These are phyloP conservation scores for Helicoverpa assulta DNA, from an alignment of 2,888 invertebrate genomes.

Conservation along the genomic window DNA sequence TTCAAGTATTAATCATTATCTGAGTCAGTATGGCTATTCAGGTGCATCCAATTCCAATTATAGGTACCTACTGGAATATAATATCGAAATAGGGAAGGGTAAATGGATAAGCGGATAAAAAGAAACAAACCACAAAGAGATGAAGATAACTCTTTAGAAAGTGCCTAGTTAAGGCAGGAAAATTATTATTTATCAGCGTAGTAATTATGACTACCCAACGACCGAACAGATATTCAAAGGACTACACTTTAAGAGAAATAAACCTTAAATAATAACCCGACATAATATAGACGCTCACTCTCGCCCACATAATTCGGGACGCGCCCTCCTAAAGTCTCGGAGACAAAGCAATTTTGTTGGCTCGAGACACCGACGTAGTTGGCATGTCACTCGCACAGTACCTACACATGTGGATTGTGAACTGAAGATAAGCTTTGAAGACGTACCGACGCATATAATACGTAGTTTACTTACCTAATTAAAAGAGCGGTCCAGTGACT, in stretches of 20 bases:
- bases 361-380: conserved; percentile 76
- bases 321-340: conserved; percentile 75
- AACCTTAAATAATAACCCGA: conserved; percentile 71
- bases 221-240: conserved; percentile 33
- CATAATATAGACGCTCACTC: conserved; percentile 67
- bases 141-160: not conserved
- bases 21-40: too few relatives aligned
- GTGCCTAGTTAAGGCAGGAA: not conserved
- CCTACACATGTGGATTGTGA: conserved; percentile 72
- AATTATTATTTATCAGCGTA: not conserved
- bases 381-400: conserved; percentile 79
- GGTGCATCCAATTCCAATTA: too few relatives aligned
- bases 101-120: too few relatives aligned
- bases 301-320: conserved; percentile 74
- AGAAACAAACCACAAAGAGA: too few relatives aligned
- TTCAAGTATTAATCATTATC: too few relatives aligned
- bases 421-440: conserved; percentile 76
- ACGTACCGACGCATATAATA: conserved; percentile 50
- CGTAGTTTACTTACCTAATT: conserved; percentile 39
- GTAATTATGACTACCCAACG: not conserved
- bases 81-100: too few relatives aligned
- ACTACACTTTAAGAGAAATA: conserved; percentile 64
- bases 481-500: conserved; percentile 17
- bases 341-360: conserved; percentile 83
- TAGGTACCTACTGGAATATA: too few relatives aligned